Percentiles rank a stretch among this genome's conserved stretches.
These are phyloP conservation scores for Omphaloscelis lunosa DNA, from an alignment of 2,888 invertebrate species.

Conservation along the genomic window DNA sequence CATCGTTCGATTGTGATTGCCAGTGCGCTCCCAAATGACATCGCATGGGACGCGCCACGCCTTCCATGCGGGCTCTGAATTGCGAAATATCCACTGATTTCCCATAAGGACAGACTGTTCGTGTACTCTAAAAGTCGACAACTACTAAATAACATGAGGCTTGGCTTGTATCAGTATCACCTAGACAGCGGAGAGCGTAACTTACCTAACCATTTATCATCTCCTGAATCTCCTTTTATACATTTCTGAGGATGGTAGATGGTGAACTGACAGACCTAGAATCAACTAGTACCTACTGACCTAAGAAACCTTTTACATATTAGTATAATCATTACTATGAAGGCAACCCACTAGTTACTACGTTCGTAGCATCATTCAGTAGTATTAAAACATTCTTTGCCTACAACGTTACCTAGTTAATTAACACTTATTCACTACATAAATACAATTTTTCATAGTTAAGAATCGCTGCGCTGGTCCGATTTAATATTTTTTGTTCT, in stretches of 20 bases:
- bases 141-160: slow-evolving; percentile 1
- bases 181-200: neutral
- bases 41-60: slow-evolving; percentile 79
- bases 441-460: neutral
- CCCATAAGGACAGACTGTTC: slow-evolving; percentile 63
- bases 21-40: slow-evolving; percentile 81
- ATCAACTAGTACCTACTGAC: slow-evolving; percentile 27
- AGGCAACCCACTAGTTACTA: slow-evolving; percentile 52
- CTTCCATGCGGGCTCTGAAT: slow-evolving; percentile 76
- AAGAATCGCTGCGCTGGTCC: no score
- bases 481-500: no score
- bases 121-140: neutral
- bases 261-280: slow-evolving; percentile 27
- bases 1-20: slow-evolving; percentile 78
- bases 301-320: slow-evolving; percentile 41
- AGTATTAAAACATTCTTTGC: slow-evolving; percentile 19
- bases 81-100: slow-evolving; percentile 78
- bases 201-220: neutral
- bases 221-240: slow-evolving; percentile 50
- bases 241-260: slow-evolving; percentile 14
- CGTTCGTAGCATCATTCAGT: slow-evolving; percentile 27
- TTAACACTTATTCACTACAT: neutral
- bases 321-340: slow-evolving; percentile 53
- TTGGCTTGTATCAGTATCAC: neutral
- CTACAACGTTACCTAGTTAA: neutral